A percentile compares a stretch with the other conserved stretches of the same genome.
Conservation (phyloP, 2,797 vertebrate species). For the Mycteria americana region DNA sequence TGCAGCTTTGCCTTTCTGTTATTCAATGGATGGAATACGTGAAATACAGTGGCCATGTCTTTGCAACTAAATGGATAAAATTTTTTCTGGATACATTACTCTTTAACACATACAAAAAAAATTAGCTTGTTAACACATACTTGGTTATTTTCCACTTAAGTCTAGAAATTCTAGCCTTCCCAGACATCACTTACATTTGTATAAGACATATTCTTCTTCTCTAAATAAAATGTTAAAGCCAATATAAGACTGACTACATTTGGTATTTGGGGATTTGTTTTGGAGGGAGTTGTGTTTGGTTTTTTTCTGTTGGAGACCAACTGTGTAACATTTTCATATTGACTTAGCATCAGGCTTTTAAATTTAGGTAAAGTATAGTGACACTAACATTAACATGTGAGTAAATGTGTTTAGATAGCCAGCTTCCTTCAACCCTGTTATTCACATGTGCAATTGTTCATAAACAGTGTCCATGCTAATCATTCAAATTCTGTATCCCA, state of each 20-base stretch:
- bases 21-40: neutral
- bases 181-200: neutral
- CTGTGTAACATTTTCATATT: neutral
- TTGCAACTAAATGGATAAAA: neutral
- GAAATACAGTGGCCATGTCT: neutral
- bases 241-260: neutral
- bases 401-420: neutral
- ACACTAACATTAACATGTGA: neutral
- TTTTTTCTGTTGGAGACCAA: neutral
- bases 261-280: neutral
- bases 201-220: neutral
- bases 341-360: neutral
- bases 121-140: neutral
- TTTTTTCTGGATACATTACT: neutral
- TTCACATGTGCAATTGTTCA: neutral
- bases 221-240: neutral
- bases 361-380: neutral
- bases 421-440: neutral
- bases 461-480: neutral
- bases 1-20: neutral
- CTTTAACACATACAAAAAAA: neutral
- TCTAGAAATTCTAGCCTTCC: neutral
- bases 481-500: neutral
- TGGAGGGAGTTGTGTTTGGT: rapidly evolving
- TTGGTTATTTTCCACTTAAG: neutral